These are phyloP conservation scores for Actinia tenebrosa DNA, from an alignment of 64 coral and sea anemone species.

Conservation along the genomic window DNA sequence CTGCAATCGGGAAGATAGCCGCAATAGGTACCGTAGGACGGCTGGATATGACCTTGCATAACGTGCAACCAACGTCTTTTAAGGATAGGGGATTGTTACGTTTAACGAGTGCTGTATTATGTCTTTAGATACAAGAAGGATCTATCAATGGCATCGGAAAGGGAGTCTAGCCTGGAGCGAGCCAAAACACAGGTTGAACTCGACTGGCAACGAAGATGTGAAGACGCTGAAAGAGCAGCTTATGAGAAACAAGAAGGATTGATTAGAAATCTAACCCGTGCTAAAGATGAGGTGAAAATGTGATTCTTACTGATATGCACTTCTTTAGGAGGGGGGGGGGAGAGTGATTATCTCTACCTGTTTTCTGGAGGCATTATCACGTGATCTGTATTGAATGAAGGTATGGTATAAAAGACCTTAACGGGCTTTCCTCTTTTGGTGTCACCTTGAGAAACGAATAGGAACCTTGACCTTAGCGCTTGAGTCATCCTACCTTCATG, in stretches of 20 bases:
- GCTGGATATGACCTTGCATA: too few species aligned
- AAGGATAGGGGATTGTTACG: background rate
- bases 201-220: slow-evolving; percentile 96
- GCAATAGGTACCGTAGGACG: too few species aligned
- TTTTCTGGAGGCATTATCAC: too few species aligned
- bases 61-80: background rate
- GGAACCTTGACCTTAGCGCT: too few species aligned
- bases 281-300: slow-evolving; percentile 70
- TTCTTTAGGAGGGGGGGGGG: background rate
- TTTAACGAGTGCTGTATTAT: background rate
- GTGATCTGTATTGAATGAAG: background rate
- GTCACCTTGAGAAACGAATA: too few species aligned
- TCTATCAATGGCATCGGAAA: slow-evolving; percentile 63
- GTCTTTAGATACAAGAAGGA: slow-evolving; percentile 84
- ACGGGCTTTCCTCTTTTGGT: too few species aligned
- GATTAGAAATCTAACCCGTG: slow-evolving; percentile 62
- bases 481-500: too few species aligned
- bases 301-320: background rate
- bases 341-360: too few species aligned
- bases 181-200: slow-evolving; percentile 78
- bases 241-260: slow-evolving; percentile 79
- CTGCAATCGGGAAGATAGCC: too few species aligned
- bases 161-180: slow-evolving; percentile 73
- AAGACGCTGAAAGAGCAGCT: slow-evolving; percentile 84
- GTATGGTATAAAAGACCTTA: too few species aligned